Evolutionary conservation across 2,113 vertebrate genomes (phyloP), one percentile per base, ranked within the genome.

Genomic region (Malurus cyaneus): DNA sequence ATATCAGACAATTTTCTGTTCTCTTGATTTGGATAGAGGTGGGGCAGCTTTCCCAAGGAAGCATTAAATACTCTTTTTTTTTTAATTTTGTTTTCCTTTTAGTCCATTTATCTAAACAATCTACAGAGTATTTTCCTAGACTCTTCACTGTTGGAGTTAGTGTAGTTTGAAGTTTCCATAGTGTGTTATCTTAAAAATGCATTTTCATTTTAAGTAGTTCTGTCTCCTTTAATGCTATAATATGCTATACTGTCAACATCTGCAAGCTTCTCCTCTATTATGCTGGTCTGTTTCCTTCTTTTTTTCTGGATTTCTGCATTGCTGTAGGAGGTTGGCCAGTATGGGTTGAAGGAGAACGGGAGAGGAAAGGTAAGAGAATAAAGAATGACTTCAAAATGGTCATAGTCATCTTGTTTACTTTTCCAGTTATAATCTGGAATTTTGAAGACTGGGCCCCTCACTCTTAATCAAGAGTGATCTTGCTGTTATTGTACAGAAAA

Each of bases 321-420:
- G 96, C 97, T 97, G 87, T 98, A 98, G 97, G 96, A 98, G 80
- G 82, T 97, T 98, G 97, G 84, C 97, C 98, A 97, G 20, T 98
- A 92, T 98, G 97, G 97, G 95, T 97, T 98, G 97, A 97, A 98
- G 97, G 97, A 98, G 97, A 97, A 93, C 96, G 31, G 86, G 97
- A 98, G 87, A 98, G 97, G 97, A 98, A 97, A 98, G 97, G 98
- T 98, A 98, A 98, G 98, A 98, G 86, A 96, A 84, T 62, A 79
- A 98, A 97, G 66, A 92, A 95, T 92, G 93, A 88, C 85, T 91
- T 76, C 59, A 52, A 82, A 95, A 82, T 72, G 67, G 67, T 95
- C 67, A 65, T 87, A 95, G 86, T 86, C 31, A 16, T 49, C 62
- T 87, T 59, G 36, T 12, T 72, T 95, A 82, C 59, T 91, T 79